These are phyloP conservation scores for Drosophila pallidifrons DNA, from an alignment of 1,140 invertebrate species.

Conservation along the genomic window DNA sequence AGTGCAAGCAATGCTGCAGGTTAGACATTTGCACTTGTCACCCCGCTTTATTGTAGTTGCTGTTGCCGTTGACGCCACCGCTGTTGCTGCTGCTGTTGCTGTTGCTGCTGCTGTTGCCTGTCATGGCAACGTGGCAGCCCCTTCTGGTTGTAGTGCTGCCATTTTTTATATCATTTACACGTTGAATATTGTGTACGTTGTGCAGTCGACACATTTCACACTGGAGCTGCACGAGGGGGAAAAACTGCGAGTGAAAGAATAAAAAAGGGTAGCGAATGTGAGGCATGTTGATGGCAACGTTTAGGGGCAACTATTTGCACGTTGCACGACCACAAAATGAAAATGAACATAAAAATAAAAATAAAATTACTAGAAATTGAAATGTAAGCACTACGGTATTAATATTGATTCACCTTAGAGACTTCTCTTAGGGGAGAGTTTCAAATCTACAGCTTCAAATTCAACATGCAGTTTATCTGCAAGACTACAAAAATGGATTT, in stretches of 20 bases:
- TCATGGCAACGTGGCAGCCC: conserved; percentile 38
- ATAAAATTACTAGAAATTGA: conserved; percentile 46
- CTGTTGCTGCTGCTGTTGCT: neutral
- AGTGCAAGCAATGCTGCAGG: conserved; percentile 47
- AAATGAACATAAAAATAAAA: neutral
- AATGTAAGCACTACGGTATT: conserved; percentile 29
- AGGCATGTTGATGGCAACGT: conserved; percentile 27
- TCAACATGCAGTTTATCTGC: neutral
- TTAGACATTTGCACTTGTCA: conserved; percentile 66
- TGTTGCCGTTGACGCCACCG: neutral
- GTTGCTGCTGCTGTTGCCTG: conserved; percentile 14
- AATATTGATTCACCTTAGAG: conserved; percentile 42
- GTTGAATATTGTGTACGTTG: conserved; percentile 39
- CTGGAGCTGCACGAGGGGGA: neutral
- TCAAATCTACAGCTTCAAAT: neutral
- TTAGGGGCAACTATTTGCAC: conserved; percentile 30
- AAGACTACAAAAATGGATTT: neutral
- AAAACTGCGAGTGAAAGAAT: neutral
- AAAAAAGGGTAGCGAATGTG: neutral
- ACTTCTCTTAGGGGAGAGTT: neutral
- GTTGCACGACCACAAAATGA: neutral
- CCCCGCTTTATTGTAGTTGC: conserved; percentile 38
- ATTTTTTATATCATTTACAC: conserved; percentile 75
- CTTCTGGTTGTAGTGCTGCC: conserved; percentile 27
- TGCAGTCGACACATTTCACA: conserved; percentile 51